Evolutionary conservation across 53 echinoderm and acorn worm species (phyloP).

Genomic region (Zoroaster sp.): DNA sequence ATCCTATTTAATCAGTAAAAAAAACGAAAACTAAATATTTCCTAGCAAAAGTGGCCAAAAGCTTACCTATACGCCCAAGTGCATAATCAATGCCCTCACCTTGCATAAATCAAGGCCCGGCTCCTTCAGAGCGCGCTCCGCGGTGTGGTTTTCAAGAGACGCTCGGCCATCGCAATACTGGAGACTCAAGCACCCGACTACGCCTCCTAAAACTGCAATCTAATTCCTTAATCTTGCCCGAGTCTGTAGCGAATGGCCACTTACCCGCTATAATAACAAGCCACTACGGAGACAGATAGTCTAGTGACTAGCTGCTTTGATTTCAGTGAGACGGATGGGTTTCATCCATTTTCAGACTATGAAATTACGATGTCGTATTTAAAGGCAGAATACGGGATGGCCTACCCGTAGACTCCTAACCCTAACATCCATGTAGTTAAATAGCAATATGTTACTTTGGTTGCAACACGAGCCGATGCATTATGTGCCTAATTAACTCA

Average conservation of each 20-base stretch:
- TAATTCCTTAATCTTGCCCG: constrained; percentile 47
- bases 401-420: too few species aligned
- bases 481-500: too few species aligned
- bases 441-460: too few species aligned
- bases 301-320: constrained; percentile 7
- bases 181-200: constrained; percentile 39
- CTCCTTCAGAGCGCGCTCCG: not conserved
- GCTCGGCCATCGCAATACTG: not conserved
- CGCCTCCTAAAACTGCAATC: not conserved
- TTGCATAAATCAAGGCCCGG: not conserved
- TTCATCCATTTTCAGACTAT: not conserved
- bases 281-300: constrained; percentile 31
- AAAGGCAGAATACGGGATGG: not conserved
- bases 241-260: constrained; percentile 1
- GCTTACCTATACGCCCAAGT: not conserved
- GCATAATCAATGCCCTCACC: constrained; percentile 20
- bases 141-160: constrained; percentile 22
- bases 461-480: too few species aligned
- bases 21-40: too few species aligned
- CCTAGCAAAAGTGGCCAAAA: constrained; percentile 24
- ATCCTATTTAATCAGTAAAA: too few species aligned
- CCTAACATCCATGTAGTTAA: too few species aligned
- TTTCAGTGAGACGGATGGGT: constrained; percentile 13
- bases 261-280: constrained; percentile 13
- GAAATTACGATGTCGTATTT: not conserved